Conservation (phyloP, 30 jellyfish, hydroid and myxozoan species). For the Sanderia malayensis region DNA sequence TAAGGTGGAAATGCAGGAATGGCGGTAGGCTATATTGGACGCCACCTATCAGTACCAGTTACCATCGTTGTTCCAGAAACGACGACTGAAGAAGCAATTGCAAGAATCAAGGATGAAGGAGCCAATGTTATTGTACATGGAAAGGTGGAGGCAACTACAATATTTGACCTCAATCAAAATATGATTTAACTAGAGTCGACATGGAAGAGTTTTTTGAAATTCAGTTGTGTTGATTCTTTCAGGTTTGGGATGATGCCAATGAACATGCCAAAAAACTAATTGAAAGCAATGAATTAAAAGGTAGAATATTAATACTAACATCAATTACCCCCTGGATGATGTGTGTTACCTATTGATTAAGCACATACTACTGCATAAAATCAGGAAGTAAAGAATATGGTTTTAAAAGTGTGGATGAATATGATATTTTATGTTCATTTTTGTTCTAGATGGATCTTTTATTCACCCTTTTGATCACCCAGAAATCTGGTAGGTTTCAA, state of each 20-base stretch:
- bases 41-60: conserved; percentile 68
- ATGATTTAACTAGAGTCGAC: too few relatives aligned
- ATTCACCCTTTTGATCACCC: conserved; percentile 64
- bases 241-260: conserved; percentile 87
- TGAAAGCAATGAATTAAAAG: conserved; percentile 12
- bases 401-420: too few relatives aligned
- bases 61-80: conserved; percentile 87
- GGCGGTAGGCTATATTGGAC: conserved; percentile 93
- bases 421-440: too few relatives aligned
- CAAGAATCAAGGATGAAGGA: conserved; percentile 61
- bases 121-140: conserved; percentile 80
- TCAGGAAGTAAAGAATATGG: too few relatives aligned
- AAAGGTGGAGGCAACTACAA: too few relatives aligned
- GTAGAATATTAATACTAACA: too few relatives aligned
- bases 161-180: too few relatives aligned
- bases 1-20: conserved; percentile 98
- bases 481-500: conserved; percentile 47
- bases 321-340: too few relatives aligned
- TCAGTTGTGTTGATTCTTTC: too few relatives aligned
- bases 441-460: conserved; percentile 30
- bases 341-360: too few relatives aligned
- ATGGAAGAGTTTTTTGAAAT: too few relatives aligned
- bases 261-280: conserved; percentile 57
- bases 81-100: conserved; percentile 60
- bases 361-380: too few relatives aligned